Evolutionary conservation across 2,888 invertebrate species (phyloP).

Genomic region (Limnephilus marmoratus): DNA sequence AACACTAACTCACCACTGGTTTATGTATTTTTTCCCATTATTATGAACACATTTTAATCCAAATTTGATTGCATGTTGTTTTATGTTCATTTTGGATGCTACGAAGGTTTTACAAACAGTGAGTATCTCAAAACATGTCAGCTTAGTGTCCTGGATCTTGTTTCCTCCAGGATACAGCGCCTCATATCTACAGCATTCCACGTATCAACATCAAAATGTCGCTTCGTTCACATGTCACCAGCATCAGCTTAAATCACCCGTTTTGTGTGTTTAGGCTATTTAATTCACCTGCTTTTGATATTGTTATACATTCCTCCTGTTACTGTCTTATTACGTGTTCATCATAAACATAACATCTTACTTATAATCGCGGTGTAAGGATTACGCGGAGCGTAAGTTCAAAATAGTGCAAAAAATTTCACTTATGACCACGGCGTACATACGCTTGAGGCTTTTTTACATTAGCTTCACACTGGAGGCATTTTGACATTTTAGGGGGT

Average conservation of each 20-base stretch:
- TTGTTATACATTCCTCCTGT: background rate
- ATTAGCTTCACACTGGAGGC: too few relatives aligned
- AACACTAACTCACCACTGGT: background rate
- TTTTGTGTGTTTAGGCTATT: background rate
- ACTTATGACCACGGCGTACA: too few relatives aligned
- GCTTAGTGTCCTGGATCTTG: background rate
- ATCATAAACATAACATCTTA: background rate
- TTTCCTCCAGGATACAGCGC: background rate
- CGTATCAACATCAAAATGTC: background rate
- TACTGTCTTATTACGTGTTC: background rate
- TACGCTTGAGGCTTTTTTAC: too few relatives aligned
- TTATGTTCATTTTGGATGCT: background rate
- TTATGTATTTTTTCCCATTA: background rate
- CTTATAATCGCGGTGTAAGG: too few relatives aligned
- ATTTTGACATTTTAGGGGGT: too few relatives aligned
- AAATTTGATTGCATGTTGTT: background rate
- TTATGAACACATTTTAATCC: background rate
- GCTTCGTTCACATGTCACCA: background rate
- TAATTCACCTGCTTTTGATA: background rate
- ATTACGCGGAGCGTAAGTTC: too few relatives aligned
- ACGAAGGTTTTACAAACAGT: constrained; percentile 2
- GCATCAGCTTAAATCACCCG: background rate
- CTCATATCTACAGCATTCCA: background rate
- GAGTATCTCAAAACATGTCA: background rate
- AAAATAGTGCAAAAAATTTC: too few relatives aligned